phyloP scores from a whole-genome alignment of 2,888 invertebrate genomes.

The Dexiosoma caninum region DNA sequence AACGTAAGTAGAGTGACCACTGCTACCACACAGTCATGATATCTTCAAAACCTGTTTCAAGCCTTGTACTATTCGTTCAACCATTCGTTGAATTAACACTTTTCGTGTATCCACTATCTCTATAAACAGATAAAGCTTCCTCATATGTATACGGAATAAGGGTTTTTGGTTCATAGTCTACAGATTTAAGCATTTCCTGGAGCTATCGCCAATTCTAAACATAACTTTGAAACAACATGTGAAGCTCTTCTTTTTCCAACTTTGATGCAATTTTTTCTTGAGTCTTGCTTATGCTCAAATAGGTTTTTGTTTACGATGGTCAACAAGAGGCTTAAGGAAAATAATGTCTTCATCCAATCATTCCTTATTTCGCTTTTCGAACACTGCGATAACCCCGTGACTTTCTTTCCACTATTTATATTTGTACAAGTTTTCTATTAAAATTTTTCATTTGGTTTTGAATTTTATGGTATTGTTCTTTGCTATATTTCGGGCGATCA shows the following conservation, averaged over 20 bases:
- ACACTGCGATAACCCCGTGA: neutral
- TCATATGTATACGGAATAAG: neutral
- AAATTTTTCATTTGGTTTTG: neutral
- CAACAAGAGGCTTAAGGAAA: neutral
- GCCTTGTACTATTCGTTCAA: neutral
- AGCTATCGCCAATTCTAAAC: too few relatives aligned
- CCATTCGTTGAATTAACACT: too few relatives aligned
- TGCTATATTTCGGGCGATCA: neutral
- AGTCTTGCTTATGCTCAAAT: neutral
- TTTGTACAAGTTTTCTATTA: neutral
- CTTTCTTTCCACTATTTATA: too few relatives aligned
- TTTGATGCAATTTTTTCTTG: neutral
- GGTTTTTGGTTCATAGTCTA: neutral
- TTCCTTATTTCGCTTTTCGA: too few relatives aligned
- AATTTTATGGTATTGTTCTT: slow-evolving; percentile 5
- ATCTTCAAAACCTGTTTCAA: neutral
- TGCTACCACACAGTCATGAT: neutral
- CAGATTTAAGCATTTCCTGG: too few relatives aligned
- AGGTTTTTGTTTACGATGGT: neutral
- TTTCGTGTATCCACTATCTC: neutral
- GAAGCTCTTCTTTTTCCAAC: too few relatives aligned
- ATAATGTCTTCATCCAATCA: slow-evolving; percentile 31
- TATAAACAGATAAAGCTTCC: neutral
- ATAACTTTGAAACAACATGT: too few relatives aligned
- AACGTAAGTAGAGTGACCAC: neutral